phyloP scores from a whole-genome alignment of 2,888 invertebrate genomes.

The Globia sparganii region DNA sequence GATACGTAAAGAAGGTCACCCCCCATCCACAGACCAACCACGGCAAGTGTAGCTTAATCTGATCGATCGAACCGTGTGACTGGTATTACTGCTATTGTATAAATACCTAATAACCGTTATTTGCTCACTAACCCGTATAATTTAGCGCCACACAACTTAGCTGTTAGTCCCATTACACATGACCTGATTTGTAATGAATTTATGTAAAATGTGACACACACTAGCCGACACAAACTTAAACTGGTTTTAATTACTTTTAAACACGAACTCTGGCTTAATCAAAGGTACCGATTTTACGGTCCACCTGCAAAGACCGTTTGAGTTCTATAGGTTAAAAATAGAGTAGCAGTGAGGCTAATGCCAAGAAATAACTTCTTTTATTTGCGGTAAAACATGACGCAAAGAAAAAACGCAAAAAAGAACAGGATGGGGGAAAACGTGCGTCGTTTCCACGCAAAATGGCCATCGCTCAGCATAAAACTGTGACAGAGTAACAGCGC shows the following conservation, averaged over 20 bases:
- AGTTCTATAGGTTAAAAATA: not conserved
- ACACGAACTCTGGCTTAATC: constrained; percentile 49
- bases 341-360: not conserved
- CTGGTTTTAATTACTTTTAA: constrained; percentile 51
- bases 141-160: constrained; percentile 20
- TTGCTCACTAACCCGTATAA: not conserved
- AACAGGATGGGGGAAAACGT: not conserved
- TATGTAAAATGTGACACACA: constrained; percentile 59
- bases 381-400: no score
- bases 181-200: constrained; percentile 57
- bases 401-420: not conserved
- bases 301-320: not conserved
- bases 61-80: not conserved
- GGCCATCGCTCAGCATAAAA: not conserved
- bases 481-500: not conserved
- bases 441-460: not conserved
- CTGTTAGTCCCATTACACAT: constrained; percentile 28
- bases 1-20: not conserved
- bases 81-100: not conserved
- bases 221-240: constrained; percentile 45
- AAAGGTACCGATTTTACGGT: constrained; percentile 41
- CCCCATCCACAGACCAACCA: not conserved
- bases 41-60: not conserved
- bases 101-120: constrained; percentile 26
- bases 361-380: not conserved